These are phyloP conservation scores for Mellivora capensis DNA, from an alignment of 2,113 vertebrate genomes.

Conservation along the genomic window DNA sequence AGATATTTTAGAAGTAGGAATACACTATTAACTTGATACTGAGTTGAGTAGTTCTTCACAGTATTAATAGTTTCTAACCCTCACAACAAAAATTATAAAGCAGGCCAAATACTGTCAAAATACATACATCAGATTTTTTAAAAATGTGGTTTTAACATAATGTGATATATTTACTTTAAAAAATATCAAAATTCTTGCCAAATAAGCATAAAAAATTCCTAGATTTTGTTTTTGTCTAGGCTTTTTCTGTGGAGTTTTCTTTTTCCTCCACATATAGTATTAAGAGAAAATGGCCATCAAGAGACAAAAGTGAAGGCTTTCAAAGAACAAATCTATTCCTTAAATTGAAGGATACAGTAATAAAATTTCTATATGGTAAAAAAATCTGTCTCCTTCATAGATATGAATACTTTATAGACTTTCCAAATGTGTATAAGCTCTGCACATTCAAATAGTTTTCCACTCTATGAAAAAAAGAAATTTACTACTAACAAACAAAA, in stretches of 20 bases:
- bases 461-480: background rate
- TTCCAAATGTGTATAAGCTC: background rate
- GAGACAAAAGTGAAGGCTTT: slow-evolving; percentile 41
- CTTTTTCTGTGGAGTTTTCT: background rate
- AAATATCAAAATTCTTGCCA: background rate
- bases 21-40: background rate
- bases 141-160: background rate
- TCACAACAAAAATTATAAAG: background rate
- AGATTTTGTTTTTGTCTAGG: background rate
- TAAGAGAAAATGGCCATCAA: slow-evolving; percentile 41
- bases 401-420: slow-evolving; percentile 42
- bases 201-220: background rate
- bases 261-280: background rate
- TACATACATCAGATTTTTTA: background rate
- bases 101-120: background rate
- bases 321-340: slow-evolving; percentile 20
- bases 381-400: background rate
- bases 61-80: background rate
- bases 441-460: background rate
- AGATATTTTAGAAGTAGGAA: background rate
- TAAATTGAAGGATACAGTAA: slow-evolving; percentile 19
- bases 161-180: background rate
- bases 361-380: slow-evolving; percentile 35
- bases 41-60: background rate
- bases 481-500: background rate